Base-by-base conservation (phyloP, 1,140 invertebrate species). In the Limonius californicus region DNA sequence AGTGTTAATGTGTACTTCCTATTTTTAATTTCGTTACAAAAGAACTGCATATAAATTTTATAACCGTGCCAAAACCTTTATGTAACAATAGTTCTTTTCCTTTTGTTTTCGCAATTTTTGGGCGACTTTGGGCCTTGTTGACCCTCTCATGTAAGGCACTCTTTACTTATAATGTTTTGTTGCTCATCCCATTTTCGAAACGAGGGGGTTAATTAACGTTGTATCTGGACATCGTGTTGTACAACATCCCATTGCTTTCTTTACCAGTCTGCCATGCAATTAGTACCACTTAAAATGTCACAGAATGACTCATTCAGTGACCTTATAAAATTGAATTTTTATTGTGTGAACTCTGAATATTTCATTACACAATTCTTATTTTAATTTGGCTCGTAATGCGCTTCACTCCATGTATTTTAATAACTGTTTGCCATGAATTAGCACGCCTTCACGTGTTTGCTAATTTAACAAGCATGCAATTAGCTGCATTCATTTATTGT, bases 261-360 rank as follows among this genome's bases (percentile, higher is more conserved):
- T 14, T n/a, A n/a, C 2, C 45, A 18, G 45, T 50, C 16, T 11
- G 4, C 12, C 7, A 19, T n/a, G 3, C 19, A 50, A 50, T 50
- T 50, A 21, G 16, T 19, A 8, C 16, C 19, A 50, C 45, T 50
- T 50, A 50, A 50, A 50, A 21, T 50, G 45, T 39, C 35, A 39
- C n/a, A 39, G 35, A 39, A 39, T 50, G 45, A 50, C 16, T 50
- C 45, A 50, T 19, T 18, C 14, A 19, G 45, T 50, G 45, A 50
- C 45, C 45, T 50, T 50, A 50, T 50, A 50, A 50, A 50, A 50
- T 19, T 19, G 16, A 50, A 50, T 50, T 50, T 50, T 50, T 50
- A 19, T 50, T 50, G 16, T 50, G 14, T 19, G 16, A 18, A 19
- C 45, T 18, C 15, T 50, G 45, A 50, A 50, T 50, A 50, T 19